Evolutionary conservation across 2,888 invertebrate genomes (phyloP).

Genomic region (Cylloceria caligata): DNA sequence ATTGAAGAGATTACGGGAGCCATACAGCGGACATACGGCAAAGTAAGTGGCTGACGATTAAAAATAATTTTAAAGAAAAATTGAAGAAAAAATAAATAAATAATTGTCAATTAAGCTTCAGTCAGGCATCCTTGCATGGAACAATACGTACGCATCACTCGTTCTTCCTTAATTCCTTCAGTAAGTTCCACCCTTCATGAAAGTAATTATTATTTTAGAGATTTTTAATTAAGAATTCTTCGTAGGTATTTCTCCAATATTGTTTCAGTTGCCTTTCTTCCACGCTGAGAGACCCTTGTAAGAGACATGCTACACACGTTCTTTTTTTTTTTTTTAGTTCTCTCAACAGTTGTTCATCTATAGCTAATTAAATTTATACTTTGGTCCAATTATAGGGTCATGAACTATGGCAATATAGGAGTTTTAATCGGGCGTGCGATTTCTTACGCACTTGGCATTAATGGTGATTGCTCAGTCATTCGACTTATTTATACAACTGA

Average conservation of each 20-base stretch:
- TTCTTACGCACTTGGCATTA: neutral
- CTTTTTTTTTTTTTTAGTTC: neutral
- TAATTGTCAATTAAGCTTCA: neutral
- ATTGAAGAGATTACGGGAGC: neutral
- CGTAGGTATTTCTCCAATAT: neutral
- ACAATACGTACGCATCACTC: no score
- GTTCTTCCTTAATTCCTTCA: no score
- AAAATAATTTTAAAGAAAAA: neutral
- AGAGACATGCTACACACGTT: neutral
- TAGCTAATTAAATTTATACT: neutral
- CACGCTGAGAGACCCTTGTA: neutral
- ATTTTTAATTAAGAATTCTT: neutral
- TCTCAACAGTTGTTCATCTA: neutral
- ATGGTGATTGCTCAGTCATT: no score
- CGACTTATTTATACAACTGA: neutral
- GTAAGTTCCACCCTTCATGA: neutral
- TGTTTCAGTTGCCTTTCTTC: slow-evolving; percentile 1
- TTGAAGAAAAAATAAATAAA: neutral
- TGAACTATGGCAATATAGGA: neutral
- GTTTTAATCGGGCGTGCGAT: neutral
- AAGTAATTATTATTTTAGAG: neutral
- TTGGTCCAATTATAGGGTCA: neutral
- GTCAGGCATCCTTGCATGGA: no score
- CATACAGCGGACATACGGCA: neutral
- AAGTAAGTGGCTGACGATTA: neutral